A percentile compares a stretch with the other conserved stretches of the same genome.
Conservation (phyloP, 1,140 invertebrate species). For the Mactra quadrangularis region DNA sequence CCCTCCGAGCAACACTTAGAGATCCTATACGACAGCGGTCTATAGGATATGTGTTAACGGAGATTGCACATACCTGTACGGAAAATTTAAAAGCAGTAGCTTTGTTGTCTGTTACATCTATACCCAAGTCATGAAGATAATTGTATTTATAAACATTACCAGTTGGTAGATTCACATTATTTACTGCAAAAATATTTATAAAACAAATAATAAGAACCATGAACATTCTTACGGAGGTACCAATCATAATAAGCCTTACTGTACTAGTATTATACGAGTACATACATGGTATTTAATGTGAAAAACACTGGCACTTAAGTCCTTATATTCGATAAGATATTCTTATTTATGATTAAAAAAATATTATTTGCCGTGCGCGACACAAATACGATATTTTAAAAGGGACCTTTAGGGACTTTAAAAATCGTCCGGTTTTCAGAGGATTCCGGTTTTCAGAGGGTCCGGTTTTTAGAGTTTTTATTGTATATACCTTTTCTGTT, state of each 20-base stretch:
- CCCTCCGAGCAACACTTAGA: neutral
- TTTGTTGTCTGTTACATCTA: conserved; percentile 43
- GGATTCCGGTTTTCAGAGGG: too few species aligned
- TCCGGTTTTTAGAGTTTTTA: too few species aligned
- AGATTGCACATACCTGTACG: conserved; percentile 1
- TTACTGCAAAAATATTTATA: conserved; percentile 13
- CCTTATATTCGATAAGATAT: too few species aligned
- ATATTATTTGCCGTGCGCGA: too few species aligned
- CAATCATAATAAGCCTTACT: neutral
- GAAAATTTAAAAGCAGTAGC: conserved; percentile 57
- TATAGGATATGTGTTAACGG: neutral
- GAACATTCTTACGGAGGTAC: too few species aligned
- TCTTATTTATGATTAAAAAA: too few species aligned
- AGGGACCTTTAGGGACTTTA: too few species aligned
- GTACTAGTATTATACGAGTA: neutral
- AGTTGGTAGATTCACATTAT: conserved; percentile 44
- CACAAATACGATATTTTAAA: too few species aligned
- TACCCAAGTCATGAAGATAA: conserved; percentile 53
- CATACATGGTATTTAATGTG: neutral
- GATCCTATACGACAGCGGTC: neutral
- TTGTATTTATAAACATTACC: conserved; percentile 40
- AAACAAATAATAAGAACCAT: neutral
- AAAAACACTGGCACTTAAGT: neutral
- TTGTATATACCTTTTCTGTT: too few species aligned
- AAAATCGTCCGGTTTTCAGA: too few species aligned